These are phyloP conservation scores for Trachurus trachurus DNA, from an alignment of 2,797 vertebrate species.

Conservation along the genomic window DNA sequence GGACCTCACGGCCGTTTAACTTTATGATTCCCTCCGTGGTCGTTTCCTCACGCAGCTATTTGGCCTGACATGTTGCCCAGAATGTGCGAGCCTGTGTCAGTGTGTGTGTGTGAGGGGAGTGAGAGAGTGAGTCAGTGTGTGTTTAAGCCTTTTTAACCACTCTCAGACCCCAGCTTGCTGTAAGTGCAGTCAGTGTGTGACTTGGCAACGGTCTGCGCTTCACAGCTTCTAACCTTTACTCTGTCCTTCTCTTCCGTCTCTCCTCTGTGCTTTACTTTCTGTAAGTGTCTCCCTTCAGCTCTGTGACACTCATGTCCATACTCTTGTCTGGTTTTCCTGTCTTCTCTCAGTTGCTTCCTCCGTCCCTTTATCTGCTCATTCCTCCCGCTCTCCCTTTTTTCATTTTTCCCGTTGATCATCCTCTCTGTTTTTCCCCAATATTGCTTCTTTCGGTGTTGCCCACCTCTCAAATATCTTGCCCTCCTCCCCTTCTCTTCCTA, in stretches of 20 bases:
- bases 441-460: constrained; percentile 65
- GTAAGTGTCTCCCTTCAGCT: constrained; percentile 38
- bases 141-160: constrained; percentile 64
- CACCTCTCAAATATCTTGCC: constrained; percentile 67
- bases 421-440: constrained; percentile 53
- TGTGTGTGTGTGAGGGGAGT: constrained; percentile 45
- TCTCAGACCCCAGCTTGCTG: constrained; percentile 68
- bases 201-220: constrained; percentile 73
- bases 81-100: constrained; percentile 68
- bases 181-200: constrained; percentile 81
- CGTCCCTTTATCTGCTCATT: constrained; percentile 34
- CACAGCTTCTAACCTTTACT: constrained; percentile 79
- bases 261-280: constrained; percentile 40
- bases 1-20: constrained; percentile 70
- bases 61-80: constrained; percentile 74
- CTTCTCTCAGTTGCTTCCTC: background rate
- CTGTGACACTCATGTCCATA: constrained; percentile 45
- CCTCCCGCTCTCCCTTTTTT: constrained; percentile 49
- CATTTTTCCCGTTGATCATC: constrained; percentile 54
- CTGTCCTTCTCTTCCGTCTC: constrained; percentile 45
- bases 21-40: constrained; percentile 77
- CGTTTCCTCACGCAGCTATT: constrained; percentile 78
- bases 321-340: constrained; percentile 6
- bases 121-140: constrained; percentile 51
- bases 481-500: constrained; percentile 61